Evolutionary conservation across 1,140 invertebrate species (phyloP), one percentile per base, ranked within the genome.

Genomic region (Globodera rostochiensis): DNA sequence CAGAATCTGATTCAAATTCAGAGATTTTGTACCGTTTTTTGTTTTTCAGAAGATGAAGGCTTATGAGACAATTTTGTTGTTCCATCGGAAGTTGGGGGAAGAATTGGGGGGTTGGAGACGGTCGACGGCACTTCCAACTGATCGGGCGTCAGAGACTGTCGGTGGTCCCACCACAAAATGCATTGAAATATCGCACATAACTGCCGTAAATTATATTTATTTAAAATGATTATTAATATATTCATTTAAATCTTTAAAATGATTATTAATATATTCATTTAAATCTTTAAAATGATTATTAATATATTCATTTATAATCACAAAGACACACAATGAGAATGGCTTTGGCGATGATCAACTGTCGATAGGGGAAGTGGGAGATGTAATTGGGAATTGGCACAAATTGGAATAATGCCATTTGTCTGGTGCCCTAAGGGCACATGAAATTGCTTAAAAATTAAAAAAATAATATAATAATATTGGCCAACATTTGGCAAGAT

Each of bases 301-400:
- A n/a, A n/a, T n/a, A n/a, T n/a, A n/a, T n/a, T n/a, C n/a, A n/a
- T n/a, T n/a, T n/a, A n/a, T n/a, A n/a, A n/a, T n/a, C 25, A 36
- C 25, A 36, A 50, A 46, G 45, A 36, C 15, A 77, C 57, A 77
- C 57, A 77, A 77, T 77, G 66, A 77, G 36, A 15, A 71, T 45
- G 69, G 13, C 13, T 47, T 71, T 71, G 36, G 36, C 36, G 69
- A 47, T 71, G 69, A 71, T 36, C 36, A 71, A 13, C 69, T 71
- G 69, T 36, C 69, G 46, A 19, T 71, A 71, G 6, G 69, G 69
- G 69, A 71, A 71, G 36, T 71, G 69, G 25, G 13, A 19, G 36
- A 71, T 47, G 69, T 71, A 71, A 47, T 71, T 71, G 69, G 69
- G 69, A 47, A 71, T 36, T 47, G 69, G 69, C 9, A 47, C 69